Conservation (phyloP, 2,113 vertebrate genomes). For the Grus americana region DNA sequence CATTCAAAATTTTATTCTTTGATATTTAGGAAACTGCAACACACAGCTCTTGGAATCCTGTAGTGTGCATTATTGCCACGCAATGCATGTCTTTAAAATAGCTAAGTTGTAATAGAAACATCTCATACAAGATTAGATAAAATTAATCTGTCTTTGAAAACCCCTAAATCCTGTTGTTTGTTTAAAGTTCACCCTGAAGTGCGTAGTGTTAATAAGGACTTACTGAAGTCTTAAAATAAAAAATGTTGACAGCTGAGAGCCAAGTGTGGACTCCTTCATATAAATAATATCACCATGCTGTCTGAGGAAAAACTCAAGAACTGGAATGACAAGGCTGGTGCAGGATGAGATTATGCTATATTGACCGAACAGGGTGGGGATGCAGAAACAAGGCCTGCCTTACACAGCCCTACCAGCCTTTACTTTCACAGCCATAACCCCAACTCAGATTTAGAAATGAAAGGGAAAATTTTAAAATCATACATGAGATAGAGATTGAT, state of each 20-base stretch:
- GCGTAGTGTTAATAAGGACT: background rate
- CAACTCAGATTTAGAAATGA: background rate
- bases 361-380: constrained; percentile 32
- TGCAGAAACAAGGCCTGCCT: background rate
- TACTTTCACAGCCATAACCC: background rate
- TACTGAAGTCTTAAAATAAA: constrained; percentile 13
- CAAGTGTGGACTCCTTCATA: constrained; percentile 43
- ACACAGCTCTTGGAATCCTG: background rate
- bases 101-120: background rate
- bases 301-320: background rate
- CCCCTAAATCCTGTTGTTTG: background rate
- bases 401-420: background rate
- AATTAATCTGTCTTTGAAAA: constrained; percentile 2
- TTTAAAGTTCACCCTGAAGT: background rate
- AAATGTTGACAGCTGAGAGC: constrained; percentile 20
- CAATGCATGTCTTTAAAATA: background rate
- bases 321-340: constrained; percentile 13
- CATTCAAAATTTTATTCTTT: background rate
- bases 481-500: background rate
- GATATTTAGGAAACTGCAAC: background rate
- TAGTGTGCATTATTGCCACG: background rate
- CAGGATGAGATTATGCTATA: constrained; percentile 6
- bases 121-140: constrained; percentile 8
- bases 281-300: background rate
- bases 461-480: background rate